These are phyloP conservation scores for Thymelicus lineola DNA, from an alignment of 2,888 invertebrate species.

Conservation along the genomic window DNA sequence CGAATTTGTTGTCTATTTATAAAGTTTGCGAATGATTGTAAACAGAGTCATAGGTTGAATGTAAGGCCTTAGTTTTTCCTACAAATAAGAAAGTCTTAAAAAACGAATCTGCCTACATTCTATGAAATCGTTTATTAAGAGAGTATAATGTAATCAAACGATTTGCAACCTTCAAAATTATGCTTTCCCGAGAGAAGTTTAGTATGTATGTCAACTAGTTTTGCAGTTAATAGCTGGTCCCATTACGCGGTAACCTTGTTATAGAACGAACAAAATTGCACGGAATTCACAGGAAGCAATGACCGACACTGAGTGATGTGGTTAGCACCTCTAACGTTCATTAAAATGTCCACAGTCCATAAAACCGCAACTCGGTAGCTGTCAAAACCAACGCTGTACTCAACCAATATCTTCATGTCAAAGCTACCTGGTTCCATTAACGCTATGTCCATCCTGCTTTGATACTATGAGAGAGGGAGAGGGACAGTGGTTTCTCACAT, in stretches of 20 bases:
- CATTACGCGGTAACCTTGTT: neutral
- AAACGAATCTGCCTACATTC: too few relatives aligned
- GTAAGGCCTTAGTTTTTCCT: too few relatives aligned
- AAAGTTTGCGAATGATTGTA: too few relatives aligned
- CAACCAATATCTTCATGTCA: conserved; percentile 36
- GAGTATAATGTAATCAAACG: too few relatives aligned
- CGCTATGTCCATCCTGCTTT: conserved; percentile 17
- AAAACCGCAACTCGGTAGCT: conserved; percentile 30
- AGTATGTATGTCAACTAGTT: too few relatives aligned
- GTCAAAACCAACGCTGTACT: conserved; percentile 33
- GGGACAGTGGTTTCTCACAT: conserved; percentile 14
- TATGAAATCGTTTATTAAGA: too few relatives aligned
- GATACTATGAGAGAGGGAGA: conserved; percentile 14
- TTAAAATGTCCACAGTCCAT: conserved; percentile 34
- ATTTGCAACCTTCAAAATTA: too few relatives aligned
- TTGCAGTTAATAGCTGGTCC: neutral
- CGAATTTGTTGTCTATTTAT: too few relatives aligned
- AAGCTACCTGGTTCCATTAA: conserved; percentile 33
- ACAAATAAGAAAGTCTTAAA: too few relatives aligned
- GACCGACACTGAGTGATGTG: conserved; percentile 22
- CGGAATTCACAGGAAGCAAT: conserved; percentile 4
- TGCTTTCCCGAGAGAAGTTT: too few relatives aligned
- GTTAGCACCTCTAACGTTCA: conserved; percentile 29
- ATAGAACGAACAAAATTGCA: neutral
- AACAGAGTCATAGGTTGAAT: too few relatives aligned